phyloP scores from a whole-genome alignment of 1,140 invertebrate genomes.

The Listronotus oregonensis region DNA sequence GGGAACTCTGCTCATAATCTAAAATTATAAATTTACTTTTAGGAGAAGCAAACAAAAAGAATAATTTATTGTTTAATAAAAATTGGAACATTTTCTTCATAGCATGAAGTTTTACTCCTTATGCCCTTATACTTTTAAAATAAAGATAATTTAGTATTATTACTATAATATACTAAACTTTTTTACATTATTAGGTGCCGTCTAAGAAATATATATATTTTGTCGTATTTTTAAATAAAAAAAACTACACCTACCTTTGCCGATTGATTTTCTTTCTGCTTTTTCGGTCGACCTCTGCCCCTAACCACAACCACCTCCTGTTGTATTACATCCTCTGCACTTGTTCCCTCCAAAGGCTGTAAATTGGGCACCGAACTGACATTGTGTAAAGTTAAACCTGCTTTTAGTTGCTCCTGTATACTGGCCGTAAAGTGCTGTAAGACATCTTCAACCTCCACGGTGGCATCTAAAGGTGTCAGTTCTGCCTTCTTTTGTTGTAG shows the following conservation, averaged over 20 bases:
- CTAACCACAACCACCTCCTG: not conserved
- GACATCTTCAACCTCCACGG: constrained; percentile 38
- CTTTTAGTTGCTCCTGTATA: constrained; percentile 34
- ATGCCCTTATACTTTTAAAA: too few species aligned
- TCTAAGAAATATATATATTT: too few species aligned
- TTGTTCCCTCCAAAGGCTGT: not conserved
- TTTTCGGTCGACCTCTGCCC: constrained; percentile 1
- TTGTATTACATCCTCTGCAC: not conserved
- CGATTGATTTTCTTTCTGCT: not conserved
- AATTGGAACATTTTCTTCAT: too few species aligned
- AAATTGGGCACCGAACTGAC: constrained; percentile 26
- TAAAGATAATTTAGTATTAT: too few species aligned
- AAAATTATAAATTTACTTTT: too few species aligned
- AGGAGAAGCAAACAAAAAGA: too few species aligned
- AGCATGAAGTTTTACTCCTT: too few species aligned
- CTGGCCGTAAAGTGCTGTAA: constrained; percentile 35
- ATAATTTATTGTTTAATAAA: too few species aligned
- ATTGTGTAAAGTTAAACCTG: constrained; percentile 38
- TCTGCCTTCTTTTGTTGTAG: constrained; percentile 28
- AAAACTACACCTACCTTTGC: too few species aligned
- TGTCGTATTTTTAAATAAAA: too few species aligned
- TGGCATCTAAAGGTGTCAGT: constrained; percentile 35
- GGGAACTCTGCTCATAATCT: not conserved
- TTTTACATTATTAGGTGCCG: too few species aligned
- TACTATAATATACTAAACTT: too few species aligned